A percentile compares a stretch with the other conserved stretches of the same genome.
Conservation (phyloP, 2,888 invertebrate species). For the Pimpla rufipes region DNA sequence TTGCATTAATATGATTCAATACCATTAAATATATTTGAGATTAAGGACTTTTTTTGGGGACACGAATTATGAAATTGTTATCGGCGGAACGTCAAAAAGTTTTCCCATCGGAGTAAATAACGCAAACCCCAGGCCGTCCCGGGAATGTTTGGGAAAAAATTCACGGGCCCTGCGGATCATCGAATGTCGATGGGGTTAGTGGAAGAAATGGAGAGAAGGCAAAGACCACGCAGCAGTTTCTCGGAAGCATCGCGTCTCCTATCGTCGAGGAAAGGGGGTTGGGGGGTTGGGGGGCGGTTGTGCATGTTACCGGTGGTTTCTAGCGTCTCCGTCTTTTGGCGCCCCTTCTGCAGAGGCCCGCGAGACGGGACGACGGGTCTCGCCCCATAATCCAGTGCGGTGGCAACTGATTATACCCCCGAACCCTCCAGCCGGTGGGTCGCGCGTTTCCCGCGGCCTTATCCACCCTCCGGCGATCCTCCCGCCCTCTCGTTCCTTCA, state of each 20-base stretch:
- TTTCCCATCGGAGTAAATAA: not conserved
- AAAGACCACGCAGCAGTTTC: slow-evolving; percentile 68
- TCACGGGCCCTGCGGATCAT: slow-evolving; percentile 67
- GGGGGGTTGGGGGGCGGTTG: not conserved
- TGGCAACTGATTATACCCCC: slow-evolving; percentile 85
- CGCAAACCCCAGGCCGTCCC: not conserved
- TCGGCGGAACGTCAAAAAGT: not conserved
- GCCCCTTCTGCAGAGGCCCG: slow-evolving; percentile 58
- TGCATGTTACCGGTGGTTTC: slow-evolving; percentile 50
- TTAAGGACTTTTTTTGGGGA: not conserved
- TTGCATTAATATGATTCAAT: no score
- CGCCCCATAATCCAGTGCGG: slow-evolving; percentile 85
- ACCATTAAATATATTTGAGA: not conserved
- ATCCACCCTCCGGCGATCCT: slow-evolving; percentile 78
- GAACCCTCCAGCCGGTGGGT: slow-evolving; percentile 67
- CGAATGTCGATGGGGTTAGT: slow-evolving; percentile 74
- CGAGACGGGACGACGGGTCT: slow-evolving; percentile 78
- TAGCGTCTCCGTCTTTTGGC: slow-evolving; percentile 40
- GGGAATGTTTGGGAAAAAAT: not conserved
- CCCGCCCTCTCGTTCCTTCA: slow-evolving; percentile 49
- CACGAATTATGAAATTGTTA: not conserved
- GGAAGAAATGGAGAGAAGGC: slow-evolving; percentile 47
- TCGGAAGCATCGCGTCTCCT: slow-evolving; percentile 55
- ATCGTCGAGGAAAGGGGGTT: not conserved
- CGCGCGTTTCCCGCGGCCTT: slow-evolving; percentile 76